A percentile compares a stretch with the other conserved stretches of the same genome.
phyloP scores from a whole-genome alignment of 1,140 invertebrate species.

The Idris sp. region DNA sequence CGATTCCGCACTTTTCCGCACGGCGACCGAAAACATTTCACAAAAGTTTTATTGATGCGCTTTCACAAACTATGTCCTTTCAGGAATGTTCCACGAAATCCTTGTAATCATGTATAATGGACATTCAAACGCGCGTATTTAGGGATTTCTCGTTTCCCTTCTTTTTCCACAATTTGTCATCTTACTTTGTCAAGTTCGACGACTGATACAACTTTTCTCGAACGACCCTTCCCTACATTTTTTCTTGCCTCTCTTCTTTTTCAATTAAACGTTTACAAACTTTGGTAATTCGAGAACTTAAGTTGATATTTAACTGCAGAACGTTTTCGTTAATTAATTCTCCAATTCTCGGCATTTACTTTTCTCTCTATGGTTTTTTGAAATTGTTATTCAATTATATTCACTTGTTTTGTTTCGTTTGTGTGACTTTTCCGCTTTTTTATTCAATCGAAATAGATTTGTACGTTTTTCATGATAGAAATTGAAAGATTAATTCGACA shows the following conservation, averaged over 20 bases:
- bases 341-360: conserved; percentile 56
- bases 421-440: conserved; percentile 33
- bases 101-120: conserved; percentile 54
- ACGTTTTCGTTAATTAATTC: conserved; percentile 56
- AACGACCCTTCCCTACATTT: conserved; percentile 47
- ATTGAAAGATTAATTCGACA: conserved; percentile 31
- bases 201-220: conserved; percentile 55
- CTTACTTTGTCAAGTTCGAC: conserved; percentile 56
- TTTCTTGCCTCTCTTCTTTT: conserved; percentile 36
- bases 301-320: conserved; percentile 40
- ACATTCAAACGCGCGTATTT: conserved; percentile 58
- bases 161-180: conserved; percentile 41
- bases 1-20: conserved; percentile 50
- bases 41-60: conserved; percentile 55
- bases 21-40: conserved; percentile 52
- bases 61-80: conserved; percentile 57
- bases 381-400: conserved; percentile 60
- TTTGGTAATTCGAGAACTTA: conserved; percentile 38
- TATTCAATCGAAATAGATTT: conserved; percentile 37
- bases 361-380: conserved; percentile 44
- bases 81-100: conserved; percentile 44
- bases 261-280: conserved; percentile 60
- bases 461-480: conserved; percentile 21
- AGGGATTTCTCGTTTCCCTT: conserved; percentile 40
- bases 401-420: conserved; percentile 35